These are phyloP conservation scores for Eupeodes latifasciatus DNA, from an alignment of 2,888 invertebrate species.

Conservation along the genomic window DNA sequence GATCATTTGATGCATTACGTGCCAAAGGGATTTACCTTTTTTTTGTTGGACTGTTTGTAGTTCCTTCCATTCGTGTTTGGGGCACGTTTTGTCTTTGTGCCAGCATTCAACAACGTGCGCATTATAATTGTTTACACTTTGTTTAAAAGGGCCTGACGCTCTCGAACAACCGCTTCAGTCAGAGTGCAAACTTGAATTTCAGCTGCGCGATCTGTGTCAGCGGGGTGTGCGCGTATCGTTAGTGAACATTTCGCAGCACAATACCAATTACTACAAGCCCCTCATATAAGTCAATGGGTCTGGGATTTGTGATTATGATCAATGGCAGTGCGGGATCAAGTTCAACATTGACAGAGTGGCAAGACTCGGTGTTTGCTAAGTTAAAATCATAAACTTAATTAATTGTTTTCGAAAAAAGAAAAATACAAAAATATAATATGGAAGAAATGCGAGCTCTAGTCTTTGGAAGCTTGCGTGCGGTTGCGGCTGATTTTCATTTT, in stretches of 20 bases:
- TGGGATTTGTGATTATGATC: conserved; percentile 70
- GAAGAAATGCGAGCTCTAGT: conserved; percentile 34
- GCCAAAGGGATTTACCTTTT: conserved; percentile 71
- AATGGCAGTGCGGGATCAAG: conserved; percentile 70
- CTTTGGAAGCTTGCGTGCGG: conserved; percentile 17
- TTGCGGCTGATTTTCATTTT: conserved; percentile 7
- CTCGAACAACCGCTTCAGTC: conserved; percentile 22
- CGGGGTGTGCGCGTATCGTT: conserved; percentile 53
- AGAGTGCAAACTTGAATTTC: conserved; percentile 65
- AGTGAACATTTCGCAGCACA: conserved; percentile 26
- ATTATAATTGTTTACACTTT: conserved; percentile 62
- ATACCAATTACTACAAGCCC: conserved; percentile 38
- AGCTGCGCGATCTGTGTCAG: conserved; percentile 64
- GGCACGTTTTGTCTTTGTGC: conserved; percentile 67
- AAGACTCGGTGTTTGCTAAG: conserved; percentile 38
- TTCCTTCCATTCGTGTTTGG: conserved; percentile 24
- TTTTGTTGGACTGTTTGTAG: conserved; percentile 28
- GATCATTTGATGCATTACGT: conserved; percentile 74
- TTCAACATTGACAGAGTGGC: conserved; percentile 73
- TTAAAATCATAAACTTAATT: conserved; percentile 51
- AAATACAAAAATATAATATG: conserved; percentile 21
- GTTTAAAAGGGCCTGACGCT: conserved; percentile 43
- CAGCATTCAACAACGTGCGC: conserved; percentile 30
- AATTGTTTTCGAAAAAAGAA: conserved; percentile 52
- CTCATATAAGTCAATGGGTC: conserved; percentile 65